These are phyloP conservation scores for Oryctolagus cuniculus DNA, from an alignment of 2,113 vertebrate species.

Conservation along the genomic window DNA sequence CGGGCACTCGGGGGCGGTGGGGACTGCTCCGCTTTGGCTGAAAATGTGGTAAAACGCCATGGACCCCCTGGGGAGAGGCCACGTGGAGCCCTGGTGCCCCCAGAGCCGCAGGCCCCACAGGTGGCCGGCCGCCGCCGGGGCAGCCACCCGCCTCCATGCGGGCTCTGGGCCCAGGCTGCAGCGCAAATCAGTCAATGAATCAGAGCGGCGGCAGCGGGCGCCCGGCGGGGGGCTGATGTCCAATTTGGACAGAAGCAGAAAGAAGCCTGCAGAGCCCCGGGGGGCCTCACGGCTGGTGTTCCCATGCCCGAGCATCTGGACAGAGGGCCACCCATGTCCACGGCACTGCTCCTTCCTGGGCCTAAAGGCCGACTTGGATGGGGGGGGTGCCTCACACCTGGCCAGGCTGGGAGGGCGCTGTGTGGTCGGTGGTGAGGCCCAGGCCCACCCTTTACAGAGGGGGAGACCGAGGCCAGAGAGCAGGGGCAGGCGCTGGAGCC, in stretches of 20 bases:
- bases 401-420: too few relatives aligned
- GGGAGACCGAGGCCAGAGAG: too few relatives aligned
- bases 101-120: not conserved
- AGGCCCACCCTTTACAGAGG: not conserved
- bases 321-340: accelerated
- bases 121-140: not conserved
- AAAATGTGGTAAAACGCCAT: conserved; percentile 57
- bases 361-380: accelerated
- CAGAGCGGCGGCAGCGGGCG: too few relatives aligned
- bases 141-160: conserved; percentile 76
- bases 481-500: not conserved
- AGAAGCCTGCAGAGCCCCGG: conserved; percentile 65
- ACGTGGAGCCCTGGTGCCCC: conserved; percentile 46
- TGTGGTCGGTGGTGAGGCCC: not conserved
- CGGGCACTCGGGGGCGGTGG: not conserved
- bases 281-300: not conserved
- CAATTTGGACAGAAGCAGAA: conserved; percentile 82
- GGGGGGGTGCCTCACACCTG: too few relatives aligned
- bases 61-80: too few relatives aligned
- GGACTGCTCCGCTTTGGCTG: conserved; percentile 43
- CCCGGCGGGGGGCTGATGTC: conserved; percentile 82
- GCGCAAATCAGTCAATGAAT: conserved; percentile 80
- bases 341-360: not conserved
- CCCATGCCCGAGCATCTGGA: not conserved
- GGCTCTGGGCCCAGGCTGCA: conserved; percentile 77